These are phyloP conservation scores for Noctuana brunneofusca DNA, from an alignment of 2,888 invertebrate species.

Conservation along the genomic window DNA sequence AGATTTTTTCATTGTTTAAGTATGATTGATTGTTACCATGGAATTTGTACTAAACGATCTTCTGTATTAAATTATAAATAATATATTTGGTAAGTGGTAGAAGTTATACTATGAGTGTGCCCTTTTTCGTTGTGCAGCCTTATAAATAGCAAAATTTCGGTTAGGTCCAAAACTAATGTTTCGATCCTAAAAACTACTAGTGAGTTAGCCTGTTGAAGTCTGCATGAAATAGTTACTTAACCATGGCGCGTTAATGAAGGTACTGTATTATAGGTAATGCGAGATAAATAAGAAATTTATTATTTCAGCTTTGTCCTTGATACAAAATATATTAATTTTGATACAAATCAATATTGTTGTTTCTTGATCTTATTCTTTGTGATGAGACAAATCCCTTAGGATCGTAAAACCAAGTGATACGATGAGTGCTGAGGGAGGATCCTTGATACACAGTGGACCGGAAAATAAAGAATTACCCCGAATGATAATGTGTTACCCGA, in stretches of 20 bases:
- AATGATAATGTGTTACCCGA: slow-evolving; percentile 34
- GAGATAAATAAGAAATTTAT: too few species aligned
- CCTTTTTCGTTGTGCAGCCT: not conserved
- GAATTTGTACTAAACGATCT: too few species aligned
- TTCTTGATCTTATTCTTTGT: not conserved
- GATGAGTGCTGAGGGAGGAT: slow-evolving; percentile 51
- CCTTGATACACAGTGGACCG: slow-evolving; percentile 58
- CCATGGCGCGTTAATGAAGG: too few species aligned
- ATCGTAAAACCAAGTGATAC: slow-evolving; percentile 33
- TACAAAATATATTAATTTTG: too few species aligned
- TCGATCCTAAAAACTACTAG: not conserved
- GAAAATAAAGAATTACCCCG: slow-evolving; percentile 35
- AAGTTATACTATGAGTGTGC: too few species aligned
- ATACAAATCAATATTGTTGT: not conserved
- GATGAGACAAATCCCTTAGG: slow-evolving; percentile 21
- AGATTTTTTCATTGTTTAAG: too few species aligned
- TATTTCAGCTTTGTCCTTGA: too few species aligned
- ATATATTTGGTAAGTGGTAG: too few species aligned
- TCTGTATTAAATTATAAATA: too few species aligned
- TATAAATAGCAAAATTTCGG: not conserved
- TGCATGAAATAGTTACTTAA: not conserved
- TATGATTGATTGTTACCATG: too few species aligned
- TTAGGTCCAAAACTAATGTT: not conserved
- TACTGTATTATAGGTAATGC: too few species aligned
- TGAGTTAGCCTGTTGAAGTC: not conserved